Evolutionary conservation across 2,888 invertebrate species (phyloP), one percentile per base, ranked within the genome.

Genomic region (Leucophenga maculata): DNA sequence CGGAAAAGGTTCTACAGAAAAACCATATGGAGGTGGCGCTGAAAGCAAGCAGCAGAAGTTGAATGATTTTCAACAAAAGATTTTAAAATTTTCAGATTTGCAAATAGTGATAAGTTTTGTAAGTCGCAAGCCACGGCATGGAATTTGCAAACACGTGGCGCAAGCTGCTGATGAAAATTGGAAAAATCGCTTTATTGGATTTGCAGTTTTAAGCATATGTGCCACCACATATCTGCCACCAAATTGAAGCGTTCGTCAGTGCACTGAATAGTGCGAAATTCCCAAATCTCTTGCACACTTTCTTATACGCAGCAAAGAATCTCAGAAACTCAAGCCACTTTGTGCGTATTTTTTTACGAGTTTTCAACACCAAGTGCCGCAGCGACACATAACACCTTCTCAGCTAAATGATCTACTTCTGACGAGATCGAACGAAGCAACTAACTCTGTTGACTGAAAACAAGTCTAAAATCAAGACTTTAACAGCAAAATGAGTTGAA

Each of bases 111-210:
- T 82, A 81, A 67, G 73, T 65, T 67, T 48, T 62, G 48, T 22
- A 67, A 16, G 32, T 20, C 39, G 3, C 79, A 82, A 80, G 78
- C 78, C 80, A 79, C 75, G 79, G 77, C n/a, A 57, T 74, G 81
- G 82, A 80, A 82, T 83, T 83, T 83, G 70, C 69, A 71, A 79
- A 80, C 83, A 84, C 84, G 82, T 82, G 82, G 69, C 72, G 67
- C n/a, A 16, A 26, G 26, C 26, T 48, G 31, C 26, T 14, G 68
- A 44, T 14, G 48, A 14, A 18, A 39, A 18, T 16, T 14, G n/a
- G n/a, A 14, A 57, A 57, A 57, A 26, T 8, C 31, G 31, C 46
- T n/a, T 16, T 18, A 64, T 48, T 59, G 32, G 22, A 20, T 64
- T n/a, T 48, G 26, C 39, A 64, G 13, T 48, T 48, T 48, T 22